A percentile compares a stretch with the other conserved stretches of the same genome.
Conservation (phyloP, 2,113 vertebrate species). For the Anguilla japonica region DNA sequence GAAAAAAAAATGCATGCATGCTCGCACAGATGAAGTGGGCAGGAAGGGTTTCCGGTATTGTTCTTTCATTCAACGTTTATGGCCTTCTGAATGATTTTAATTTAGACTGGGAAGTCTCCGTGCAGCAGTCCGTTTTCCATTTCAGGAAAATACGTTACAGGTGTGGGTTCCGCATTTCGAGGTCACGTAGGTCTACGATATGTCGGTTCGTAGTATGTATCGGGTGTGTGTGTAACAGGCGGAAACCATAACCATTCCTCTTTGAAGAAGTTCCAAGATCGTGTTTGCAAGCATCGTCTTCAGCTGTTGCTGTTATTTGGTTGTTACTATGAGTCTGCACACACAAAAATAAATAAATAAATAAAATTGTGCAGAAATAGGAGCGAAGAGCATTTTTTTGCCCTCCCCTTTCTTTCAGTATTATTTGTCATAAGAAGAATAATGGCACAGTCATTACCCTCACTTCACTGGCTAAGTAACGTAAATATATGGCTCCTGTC, state of each 20-base stretch:
- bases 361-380: background rate
- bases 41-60: background rate
- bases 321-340: background rate
- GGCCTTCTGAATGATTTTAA: background rate
- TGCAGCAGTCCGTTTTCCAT: background rate
- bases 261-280: background rate
- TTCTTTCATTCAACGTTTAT: background rate
- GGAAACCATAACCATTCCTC: background rate
- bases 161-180: background rate
- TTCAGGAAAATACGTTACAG: background rate
- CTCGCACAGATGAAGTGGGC: background rate
- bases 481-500: conserved; percentile 29
- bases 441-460: background rate
- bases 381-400: too few relatives aligned
- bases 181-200: background rate
- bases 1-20: background rate
- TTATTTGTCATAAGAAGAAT: conserved; percentile 16
- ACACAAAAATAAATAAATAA: too few relatives aligned
- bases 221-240: background rate
- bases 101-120: background rate
- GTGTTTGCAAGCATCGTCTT: background rate
- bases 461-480: conserved; percentile 20
- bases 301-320: background rate
- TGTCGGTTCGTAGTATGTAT: background rate
- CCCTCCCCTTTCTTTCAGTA: background rate